phyloP scores from a whole-genome alignment of 2,888 invertebrate genomes.

The Cheilosia grossa region DNA sequence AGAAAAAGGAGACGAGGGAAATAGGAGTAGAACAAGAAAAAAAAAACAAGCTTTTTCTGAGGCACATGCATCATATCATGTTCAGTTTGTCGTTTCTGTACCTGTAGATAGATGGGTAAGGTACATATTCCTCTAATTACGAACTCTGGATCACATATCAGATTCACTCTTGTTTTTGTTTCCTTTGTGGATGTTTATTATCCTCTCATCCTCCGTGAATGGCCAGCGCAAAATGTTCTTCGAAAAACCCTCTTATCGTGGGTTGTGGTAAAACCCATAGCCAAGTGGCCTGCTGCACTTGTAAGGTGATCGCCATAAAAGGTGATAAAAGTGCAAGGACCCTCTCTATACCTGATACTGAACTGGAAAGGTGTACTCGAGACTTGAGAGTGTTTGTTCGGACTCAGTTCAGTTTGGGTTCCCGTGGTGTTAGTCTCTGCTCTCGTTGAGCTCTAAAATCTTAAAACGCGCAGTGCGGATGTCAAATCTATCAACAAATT shows the following conservation, averaged over 20 bases:
- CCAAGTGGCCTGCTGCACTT: not conserved
- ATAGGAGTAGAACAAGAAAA: constrained; percentile 15
- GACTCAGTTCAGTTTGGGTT: constrained; percentile 5
- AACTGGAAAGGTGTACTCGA: not conserved
- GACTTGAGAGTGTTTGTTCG: not conserved
- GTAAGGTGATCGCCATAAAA: not conserved
- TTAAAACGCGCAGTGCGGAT: not conserved
- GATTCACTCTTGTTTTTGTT: not conserved
- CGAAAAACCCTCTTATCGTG: constrained; percentile 21
- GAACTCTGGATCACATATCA: constrained; percentile 2
- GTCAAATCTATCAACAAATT: not conserved
- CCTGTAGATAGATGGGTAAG: constrained; percentile 18
- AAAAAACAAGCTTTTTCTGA: not conserved
- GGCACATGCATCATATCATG: constrained; percentile 19
- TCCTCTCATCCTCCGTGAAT: not conserved
- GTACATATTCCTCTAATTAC: constrained; percentile 37
- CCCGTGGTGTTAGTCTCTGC: constrained; percentile 1
- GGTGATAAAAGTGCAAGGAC: constrained; percentile 34
- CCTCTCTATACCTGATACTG: constrained; percentile 6
- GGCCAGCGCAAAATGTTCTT: not conserved
- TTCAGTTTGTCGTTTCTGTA: constrained; percentile 9
- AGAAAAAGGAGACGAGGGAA: not conserved
- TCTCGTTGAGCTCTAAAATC: not conserved
- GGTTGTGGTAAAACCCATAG: constrained; percentile 31
- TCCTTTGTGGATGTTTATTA: constrained; percentile 4